Percentiles rank a stretch among this genome's conserved stretches.
Evolutionary conservation across 2,888 invertebrate species (phyloP).

Genomic region (Gnatocerus cornutus): DNA sequence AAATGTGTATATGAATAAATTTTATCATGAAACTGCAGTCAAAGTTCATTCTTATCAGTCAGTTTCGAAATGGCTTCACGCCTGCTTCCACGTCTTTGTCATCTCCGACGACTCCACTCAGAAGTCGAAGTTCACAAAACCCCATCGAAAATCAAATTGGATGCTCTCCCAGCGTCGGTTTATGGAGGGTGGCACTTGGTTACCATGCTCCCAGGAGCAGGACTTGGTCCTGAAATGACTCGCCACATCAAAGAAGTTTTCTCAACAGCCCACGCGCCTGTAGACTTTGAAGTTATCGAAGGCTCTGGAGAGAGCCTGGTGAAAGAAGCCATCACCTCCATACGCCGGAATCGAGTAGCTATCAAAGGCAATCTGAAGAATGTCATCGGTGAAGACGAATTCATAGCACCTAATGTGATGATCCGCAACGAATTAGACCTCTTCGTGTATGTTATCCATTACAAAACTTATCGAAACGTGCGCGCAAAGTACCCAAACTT

Average conservation of each 20-base stretch:
- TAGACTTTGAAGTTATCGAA: constrained; percentile 60
- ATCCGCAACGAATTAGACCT: constrained; percentile 73
- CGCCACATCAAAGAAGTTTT: constrained; percentile 57
- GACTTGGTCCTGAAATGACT: constrained; percentile 62
- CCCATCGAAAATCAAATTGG: constrained; percentile 11
- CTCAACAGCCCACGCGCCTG: constrained; percentile 55
- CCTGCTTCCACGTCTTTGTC: neutral
- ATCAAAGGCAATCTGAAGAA: constrained; percentile 73
- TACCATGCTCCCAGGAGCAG: constrained; percentile 58
- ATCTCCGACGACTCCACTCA: neutral
- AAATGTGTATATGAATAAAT: constrained; percentile 53
- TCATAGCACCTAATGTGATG: constrained; percentile 70
- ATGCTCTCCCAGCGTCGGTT: constrained; percentile 45
- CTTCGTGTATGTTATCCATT: constrained; percentile 74
- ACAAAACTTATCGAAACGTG: constrained; percentile 72
- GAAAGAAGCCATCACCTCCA: constrained; percentile 56
- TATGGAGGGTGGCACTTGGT: constrained; percentile 59
- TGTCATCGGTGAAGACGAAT: constrained; percentile 49
- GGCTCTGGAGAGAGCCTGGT: constrained; percentile 51
- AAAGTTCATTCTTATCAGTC: neutral
- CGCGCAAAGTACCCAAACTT: constrained; percentile 68
- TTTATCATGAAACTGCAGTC: constrained; percentile 41
- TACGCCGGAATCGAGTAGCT: constrained; percentile 59
- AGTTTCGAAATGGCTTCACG: constrained; percentile 1
- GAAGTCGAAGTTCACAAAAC: constrained; percentile 20